phyloP scores from a whole-genome alignment of 92 coral and sea anemone genomes.

The Montipora capitata region DNA sequence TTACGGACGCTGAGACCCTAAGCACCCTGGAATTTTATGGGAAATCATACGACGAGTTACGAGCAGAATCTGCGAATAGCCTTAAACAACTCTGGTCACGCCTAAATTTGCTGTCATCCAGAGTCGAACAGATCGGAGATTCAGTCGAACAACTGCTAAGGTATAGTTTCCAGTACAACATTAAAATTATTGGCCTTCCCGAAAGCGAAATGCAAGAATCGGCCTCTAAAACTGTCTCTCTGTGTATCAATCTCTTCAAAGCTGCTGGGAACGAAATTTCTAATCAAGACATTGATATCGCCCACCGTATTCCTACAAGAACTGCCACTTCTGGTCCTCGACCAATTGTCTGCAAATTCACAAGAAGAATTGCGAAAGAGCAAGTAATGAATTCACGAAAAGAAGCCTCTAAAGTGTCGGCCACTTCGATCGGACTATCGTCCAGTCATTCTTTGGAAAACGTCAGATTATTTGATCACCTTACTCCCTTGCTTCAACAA shows the following conservation, averaged over 20 bases:
- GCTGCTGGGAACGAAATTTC: constrained; percentile 40
- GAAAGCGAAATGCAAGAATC: constrained; percentile 27
- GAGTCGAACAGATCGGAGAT: not conserved
- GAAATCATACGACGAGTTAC: not conserved
- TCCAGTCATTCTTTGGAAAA: not conserved
- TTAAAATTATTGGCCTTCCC: constrained; percentile 16
- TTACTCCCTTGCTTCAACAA: constrained; percentile 45
- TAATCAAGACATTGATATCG: constrained; percentile 40
- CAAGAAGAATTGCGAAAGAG: too few species aligned
- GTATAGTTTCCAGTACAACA: not conserved
- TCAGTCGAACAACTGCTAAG: not conserved
- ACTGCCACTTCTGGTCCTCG: constrained; percentile 51
- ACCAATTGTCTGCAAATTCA: constrained; percentile 7
- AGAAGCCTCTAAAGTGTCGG: constrained; percentile 25
- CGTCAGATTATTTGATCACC: constrained; percentile 44
- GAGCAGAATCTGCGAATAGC: too few species aligned
- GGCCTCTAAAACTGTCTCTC: constrained; percentile 35
- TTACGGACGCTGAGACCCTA: not conserved
- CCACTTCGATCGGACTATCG: too few species aligned
- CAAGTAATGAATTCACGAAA: constrained; percentile 44
- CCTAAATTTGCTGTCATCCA: not conserved
- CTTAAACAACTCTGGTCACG: not conserved
- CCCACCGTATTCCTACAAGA: not conserved
- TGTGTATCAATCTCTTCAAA: constrained; percentile 48
- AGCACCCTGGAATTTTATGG: not conserved